Conservation (phyloP, 1,140 invertebrate genomes). For the Triops longicaudatus region DNA sequence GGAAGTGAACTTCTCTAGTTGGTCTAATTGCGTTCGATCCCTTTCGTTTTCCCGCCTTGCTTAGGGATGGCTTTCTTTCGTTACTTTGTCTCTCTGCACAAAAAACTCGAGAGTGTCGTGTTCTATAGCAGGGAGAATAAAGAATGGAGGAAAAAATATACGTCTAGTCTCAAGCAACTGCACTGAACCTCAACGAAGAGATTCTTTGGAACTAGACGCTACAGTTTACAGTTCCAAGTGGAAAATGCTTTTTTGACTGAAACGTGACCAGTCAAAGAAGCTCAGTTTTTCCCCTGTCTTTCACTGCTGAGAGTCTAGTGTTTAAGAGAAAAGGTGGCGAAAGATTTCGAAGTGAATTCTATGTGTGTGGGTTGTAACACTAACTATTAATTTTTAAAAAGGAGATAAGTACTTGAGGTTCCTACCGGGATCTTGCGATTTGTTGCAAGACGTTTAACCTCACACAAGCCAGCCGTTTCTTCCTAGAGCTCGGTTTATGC, state of each 20-base stretch:
- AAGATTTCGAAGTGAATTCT: too few species aligned
- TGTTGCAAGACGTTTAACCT: too few species aligned
- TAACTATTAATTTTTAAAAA: too few species aligned
- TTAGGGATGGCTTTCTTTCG: not conserved
- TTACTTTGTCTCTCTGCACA: not conserved
- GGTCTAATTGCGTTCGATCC: not conserved
- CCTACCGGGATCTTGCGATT: too few species aligned
- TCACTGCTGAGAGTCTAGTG: not conserved
- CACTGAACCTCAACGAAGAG: not conserved
- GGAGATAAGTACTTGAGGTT: too few species aligned
- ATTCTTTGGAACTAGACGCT: not conserved
- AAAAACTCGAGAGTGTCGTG: not conserved
- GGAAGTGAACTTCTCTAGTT: not conserved
- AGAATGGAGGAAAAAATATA: not conserved
- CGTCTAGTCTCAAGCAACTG: not conserved
- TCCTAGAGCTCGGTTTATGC: too few species aligned
- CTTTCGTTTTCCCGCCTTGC: not conserved
- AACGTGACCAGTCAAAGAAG: slow-evolving; percentile 11
- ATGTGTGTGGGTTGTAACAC: too few species aligned
- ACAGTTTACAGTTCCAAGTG: not conserved
- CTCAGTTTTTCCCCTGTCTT: not conserved
- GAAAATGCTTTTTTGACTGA: not conserved
- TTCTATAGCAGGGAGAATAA: not conserved
- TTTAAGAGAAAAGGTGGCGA: not conserved
- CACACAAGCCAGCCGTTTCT: too few species aligned